phyloP scores from a whole-genome alignment of 37 sponge, comb jelly and placozoan genomes.

The Bolinopsis microptera region DNA sequence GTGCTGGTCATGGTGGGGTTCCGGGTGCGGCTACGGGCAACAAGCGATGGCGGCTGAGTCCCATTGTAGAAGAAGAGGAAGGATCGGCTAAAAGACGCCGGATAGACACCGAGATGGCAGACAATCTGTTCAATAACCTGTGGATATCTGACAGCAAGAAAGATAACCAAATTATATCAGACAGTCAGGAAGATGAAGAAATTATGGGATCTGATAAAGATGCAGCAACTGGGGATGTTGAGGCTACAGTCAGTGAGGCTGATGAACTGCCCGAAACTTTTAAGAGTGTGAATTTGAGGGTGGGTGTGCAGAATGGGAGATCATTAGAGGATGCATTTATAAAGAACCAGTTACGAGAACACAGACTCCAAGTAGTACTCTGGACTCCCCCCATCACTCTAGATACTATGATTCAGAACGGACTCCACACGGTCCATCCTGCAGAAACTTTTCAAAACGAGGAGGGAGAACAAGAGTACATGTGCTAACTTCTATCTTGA shows the following conservation, averaged over 20 bases:
- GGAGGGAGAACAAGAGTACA: not conserved
- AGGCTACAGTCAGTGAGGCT: not conserved
- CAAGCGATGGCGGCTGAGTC: conserved; percentile 25
- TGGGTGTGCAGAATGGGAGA: not conserved
- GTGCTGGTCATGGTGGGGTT: too few relatives aligned
- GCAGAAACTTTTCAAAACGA: not conserved
- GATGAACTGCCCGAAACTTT: not conserved
- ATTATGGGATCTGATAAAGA: not conserved
- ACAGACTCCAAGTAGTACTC: not conserved
- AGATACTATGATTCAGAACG: not conserved
- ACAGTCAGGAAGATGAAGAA: not conserved
- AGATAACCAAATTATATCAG: too few relatives aligned
- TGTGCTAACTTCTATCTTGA: not conserved
- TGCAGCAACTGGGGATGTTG: not conserved
- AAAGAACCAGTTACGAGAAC: not conserved
- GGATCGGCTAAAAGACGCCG: conserved; percentile 15
- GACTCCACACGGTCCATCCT: not conserved
- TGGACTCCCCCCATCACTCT: conserved; percentile 11
- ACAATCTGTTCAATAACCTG: not conserved
- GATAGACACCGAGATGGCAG: conserved; percentile 53
- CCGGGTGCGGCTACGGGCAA: not conserved
- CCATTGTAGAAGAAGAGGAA: not conserved
- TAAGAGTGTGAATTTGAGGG: not conserved
- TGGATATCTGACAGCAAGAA: conserved; percentile 38
- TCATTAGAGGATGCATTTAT: not conserved